Base-by-base conservation (phyloP, 2,113 vertebrate species). In the Nycticorax nycticorax region DNA sequence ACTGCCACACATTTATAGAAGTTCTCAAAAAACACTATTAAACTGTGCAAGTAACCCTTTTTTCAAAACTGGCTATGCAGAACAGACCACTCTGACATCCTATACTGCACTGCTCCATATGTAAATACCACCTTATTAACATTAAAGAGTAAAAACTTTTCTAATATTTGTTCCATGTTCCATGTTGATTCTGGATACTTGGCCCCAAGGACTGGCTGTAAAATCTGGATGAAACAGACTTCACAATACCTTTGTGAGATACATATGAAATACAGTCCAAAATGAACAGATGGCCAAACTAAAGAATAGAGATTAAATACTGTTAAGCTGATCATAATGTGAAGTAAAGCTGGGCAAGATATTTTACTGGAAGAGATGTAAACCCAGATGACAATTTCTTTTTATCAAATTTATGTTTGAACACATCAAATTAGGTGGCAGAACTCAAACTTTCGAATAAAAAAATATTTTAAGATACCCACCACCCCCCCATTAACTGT, bases 211-310 rank as follows among this genome's bases (percentile, higher is more conserved):
- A 88, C 26, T 1, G 1, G 28, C 74, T 68, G 14, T 33, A 89
- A 89, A 91, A 93, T 64, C 90, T 89, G 95, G 64, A 91, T 57
- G 39, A 73, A 96, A 39, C 16, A 84, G 72, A 20, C 57, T 85
- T 74, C 41, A 52, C 35, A 88, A 72, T 43, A 89, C 81, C 81
- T 92, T 84, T 78, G 92, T 92, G 90, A 79, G 66, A 92, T 63
- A 60, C 18, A 12, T 30, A 55, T 23, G 60, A 89, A 89, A 92
- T 27, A 85, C 37, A 75, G 64, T 75, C 90, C 92, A 95, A 94
- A 94, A 71, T 47, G 64, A 95, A 85, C 92, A 97, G 95, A 93
- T 95, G 88, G 88, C 43, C 69, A 67, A 94, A 75, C 52, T 63
- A 41, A 91, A 87, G 32, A 84, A 77, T 20, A 84, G 72, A 74